Conservation (phyloP, 2,888 invertebrate genomes). For the Polietes domitor region DNA sequence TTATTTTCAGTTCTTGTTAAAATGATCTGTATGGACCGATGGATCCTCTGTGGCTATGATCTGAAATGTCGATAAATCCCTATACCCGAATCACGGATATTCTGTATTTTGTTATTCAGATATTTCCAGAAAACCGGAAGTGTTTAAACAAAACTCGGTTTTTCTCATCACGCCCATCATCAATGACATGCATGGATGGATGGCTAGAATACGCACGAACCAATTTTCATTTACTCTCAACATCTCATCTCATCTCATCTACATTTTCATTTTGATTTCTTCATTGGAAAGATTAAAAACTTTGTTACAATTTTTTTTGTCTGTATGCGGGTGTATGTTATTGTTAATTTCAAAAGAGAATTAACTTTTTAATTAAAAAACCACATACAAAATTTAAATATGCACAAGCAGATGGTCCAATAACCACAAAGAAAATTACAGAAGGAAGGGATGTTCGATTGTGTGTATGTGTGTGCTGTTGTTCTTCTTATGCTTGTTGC, state of each 20-base stretch:
- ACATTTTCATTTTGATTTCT: not conserved
- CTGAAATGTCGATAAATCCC: too few relatives aligned
- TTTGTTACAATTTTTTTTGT: not conserved
- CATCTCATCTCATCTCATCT: not conserved
- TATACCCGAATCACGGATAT: too few relatives aligned
- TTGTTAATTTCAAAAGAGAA: not conserved
- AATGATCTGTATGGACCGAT: too few relatives aligned
- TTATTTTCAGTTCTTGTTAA: too few relatives aligned
- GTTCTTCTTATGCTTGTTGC: not conserved
- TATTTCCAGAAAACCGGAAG: too few relatives aligned
- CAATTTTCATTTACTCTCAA: not conserved
- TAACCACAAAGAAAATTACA: not conserved
- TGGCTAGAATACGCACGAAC: not conserved
- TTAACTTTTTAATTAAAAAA: constrained; percentile 5
- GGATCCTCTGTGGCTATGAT: too few relatives aligned
- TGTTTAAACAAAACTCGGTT: too few relatives aligned
- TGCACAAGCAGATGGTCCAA: not conserved
- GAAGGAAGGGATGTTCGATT: not conserved
- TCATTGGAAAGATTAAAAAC: constrained; percentile 5
- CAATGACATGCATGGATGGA: not conserved
- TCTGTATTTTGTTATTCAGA: too few relatives aligned
- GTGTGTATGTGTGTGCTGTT: not conserved
- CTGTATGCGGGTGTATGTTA: not conserved
- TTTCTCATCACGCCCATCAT: too few relatives aligned
- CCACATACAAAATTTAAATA: not conserved